Evolutionary conservation across 2,113 vertebrate genomes (phyloP), one percentile per base, ranked within the genome.

Genomic region (Pantherophis guttatus): DNA sequence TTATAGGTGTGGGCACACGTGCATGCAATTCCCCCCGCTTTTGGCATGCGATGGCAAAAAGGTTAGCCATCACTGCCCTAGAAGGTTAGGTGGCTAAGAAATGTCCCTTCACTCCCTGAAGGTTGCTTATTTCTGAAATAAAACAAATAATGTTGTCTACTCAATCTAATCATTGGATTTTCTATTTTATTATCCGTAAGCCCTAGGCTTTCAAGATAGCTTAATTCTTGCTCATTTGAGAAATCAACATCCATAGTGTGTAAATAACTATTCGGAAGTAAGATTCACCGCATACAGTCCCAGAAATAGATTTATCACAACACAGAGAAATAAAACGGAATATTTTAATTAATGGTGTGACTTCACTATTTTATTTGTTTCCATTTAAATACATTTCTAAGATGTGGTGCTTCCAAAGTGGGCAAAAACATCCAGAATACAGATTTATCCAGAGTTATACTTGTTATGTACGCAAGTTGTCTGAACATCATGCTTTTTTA

Each of bases 221-320:
- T 65, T 96, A 95, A 96, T 95, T 90, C 93, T n/a, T 81, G 88
- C 52, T 95, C 94, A 95, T 96, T 0, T 92, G 95, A 95, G 94
- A 96, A 91, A 94, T 23, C 50, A 33, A 93, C 4, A 7, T 33
- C 1, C 6, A 2, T 75, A 39, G 33, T 75, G 70, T 75, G 15
- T 75, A 75, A 75, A 33, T 75, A 33, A 33, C 70, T 33, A 75
- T 33, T 75, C 70, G 33, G n/a, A 75, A 75, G n/a, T 75, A 75
- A 33, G n/a, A 8, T 75, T n/a, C 70, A 39, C 15, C 2, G 7
- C 70, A 39, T 33, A 19, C 3, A 75, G 13, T 75, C 26, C 19
- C 17, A 89, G 54, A 57, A 55, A 89, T 33, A 57, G 54, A 23
- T 89, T 89, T 89, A 57, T 19, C 10, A 58, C n/a, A n/a, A 19